Evolutionary conservation across 92 coral and sea anemone species (phyloP).

Genomic region (Epizoanthus stellaris): DNA sequence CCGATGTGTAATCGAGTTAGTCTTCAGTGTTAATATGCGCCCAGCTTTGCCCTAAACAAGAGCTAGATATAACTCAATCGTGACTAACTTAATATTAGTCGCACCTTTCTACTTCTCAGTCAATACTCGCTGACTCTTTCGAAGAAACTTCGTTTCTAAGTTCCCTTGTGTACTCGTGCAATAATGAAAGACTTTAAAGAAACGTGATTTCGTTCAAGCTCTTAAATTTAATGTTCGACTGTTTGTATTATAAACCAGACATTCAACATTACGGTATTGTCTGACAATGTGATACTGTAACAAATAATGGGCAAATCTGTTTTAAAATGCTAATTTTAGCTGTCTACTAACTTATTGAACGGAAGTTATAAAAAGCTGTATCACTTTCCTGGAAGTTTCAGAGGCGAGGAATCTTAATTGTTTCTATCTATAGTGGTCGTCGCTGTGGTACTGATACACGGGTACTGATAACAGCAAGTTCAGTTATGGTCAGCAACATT

Average conservation of each 20-base stretch:
- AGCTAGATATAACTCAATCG: neutral
- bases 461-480: too few species aligned
- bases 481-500: too few species aligned
- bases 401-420: too few species aligned
- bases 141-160: neutral
- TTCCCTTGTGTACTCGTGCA: neutral
- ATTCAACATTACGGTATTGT: too few species aligned
- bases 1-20: too few species aligned
- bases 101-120: neutral
- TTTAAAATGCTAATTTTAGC: neutral
- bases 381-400: too few species aligned
- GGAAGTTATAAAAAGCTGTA: too few species aligned
- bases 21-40: too few species aligned
- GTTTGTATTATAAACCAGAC: neutral
- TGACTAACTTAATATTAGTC: neutral
- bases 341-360: neutral
- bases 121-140: neutral
- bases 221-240: neutral
- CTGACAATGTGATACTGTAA: constrained; percentile 31
- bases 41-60: too few species aligned
- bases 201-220: neutral
- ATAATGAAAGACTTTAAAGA: neutral
- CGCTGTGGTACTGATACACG: too few species aligned
- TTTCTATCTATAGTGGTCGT: too few species aligned
- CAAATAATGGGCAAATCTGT: neutral